These are phyloP conservation scores for Salvator merianae DNA, from an alignment of 2,113 vertebrate genomes.

Conservation along the genomic window DNA sequence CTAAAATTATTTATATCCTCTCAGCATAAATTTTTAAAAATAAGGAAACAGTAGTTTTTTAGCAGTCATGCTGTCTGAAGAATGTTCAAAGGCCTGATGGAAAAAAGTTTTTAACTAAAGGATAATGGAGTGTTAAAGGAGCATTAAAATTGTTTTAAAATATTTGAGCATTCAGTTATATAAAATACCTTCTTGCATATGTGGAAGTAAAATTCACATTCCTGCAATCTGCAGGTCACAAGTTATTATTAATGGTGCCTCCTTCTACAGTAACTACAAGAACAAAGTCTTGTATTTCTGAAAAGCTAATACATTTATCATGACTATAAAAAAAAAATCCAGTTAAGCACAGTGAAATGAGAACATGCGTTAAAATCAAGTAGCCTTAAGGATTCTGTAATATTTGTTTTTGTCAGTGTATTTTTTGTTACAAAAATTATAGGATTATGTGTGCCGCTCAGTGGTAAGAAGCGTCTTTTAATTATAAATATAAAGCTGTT, in stretches of 20 bases:
- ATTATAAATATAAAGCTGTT: not conserved
- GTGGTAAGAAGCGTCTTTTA: not conserved
- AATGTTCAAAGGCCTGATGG: not conserved
- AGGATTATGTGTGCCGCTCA: too few relatives aligned
- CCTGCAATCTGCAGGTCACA: not conserved
- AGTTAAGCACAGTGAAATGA: conserved; percentile 55
- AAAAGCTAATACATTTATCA: not conserved
- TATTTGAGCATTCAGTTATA: not conserved
- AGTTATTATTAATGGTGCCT: conserved; percentile 44
- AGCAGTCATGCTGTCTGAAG: not conserved
- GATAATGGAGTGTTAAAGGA: too few relatives aligned
- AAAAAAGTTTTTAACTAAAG: too few relatives aligned
- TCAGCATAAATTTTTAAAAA: not conserved
- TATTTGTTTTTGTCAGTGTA: too few relatives aligned
- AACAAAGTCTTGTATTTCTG: not conserved
- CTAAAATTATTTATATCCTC: not conserved
- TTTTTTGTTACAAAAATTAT: conserved; percentile 22
- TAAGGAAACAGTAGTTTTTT: not conserved
- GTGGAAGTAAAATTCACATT: not conserved
- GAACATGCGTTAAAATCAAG: conserved; percentile 67
- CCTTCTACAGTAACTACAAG: not conserved
- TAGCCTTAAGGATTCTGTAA: conserved; percentile 41
- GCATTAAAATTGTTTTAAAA: not conserved
- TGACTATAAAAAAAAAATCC: conserved; percentile 45
- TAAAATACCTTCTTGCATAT: not conserved